phyloP scores from a whole-genome alignment of 2,113 vertebrate genomes.

The Fregetta grallaria region DNA sequence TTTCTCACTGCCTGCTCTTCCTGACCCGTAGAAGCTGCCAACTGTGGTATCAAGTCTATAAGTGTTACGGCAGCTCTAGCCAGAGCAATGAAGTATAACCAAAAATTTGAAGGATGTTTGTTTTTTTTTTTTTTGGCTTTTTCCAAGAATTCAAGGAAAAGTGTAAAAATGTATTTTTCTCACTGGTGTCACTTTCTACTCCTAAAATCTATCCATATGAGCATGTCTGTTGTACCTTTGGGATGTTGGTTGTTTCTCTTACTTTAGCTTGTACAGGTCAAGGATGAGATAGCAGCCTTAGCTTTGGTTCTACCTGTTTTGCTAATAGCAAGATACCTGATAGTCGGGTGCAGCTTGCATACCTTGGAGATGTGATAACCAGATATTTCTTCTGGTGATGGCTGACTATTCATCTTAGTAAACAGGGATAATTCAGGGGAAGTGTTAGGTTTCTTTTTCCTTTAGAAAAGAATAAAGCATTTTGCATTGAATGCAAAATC shows the following conservation, averaged over 20 bases:
- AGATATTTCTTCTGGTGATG: neutral
- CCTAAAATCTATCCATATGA: neutral
- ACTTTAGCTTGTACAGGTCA: neutral
- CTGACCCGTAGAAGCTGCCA: neutral
- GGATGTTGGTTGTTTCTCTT: neutral
- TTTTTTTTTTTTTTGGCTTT: neutral
- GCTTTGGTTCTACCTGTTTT: neutral
- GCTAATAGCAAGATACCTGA: neutral
- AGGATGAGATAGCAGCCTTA: neutral
- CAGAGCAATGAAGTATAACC: neutral
- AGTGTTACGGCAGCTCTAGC: neutral
- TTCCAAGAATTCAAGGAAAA: neutral
- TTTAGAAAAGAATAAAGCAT: neutral
- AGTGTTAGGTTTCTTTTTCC: neutral
- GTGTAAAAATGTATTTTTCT: neutral
- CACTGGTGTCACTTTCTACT: neutral
- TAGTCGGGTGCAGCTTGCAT: neutral
- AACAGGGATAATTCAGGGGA: neutral
- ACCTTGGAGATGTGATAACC: neutral
- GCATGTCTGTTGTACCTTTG: neutral
- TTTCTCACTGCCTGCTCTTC: neutral
- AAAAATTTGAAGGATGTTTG: neutral
- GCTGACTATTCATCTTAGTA: neutral
- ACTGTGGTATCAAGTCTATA: neutral
- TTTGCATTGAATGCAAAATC: neutral